Conservation (phyloP, 37 sponge, comb jelly and placozoan species). For the Crambe crambe region DNA sequence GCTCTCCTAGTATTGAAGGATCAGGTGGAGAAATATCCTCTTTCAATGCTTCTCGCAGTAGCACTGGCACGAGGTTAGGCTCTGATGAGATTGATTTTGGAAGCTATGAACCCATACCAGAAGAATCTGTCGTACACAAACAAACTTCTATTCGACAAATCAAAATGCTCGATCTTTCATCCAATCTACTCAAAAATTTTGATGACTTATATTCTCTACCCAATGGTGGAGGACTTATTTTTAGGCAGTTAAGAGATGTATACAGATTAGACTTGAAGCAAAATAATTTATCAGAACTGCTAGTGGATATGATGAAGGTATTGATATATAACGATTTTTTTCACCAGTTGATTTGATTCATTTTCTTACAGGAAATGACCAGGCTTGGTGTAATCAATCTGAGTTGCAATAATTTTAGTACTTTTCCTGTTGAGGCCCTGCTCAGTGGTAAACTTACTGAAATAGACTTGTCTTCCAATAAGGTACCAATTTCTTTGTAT, state of each 20-base stretch:
- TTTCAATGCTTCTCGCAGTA: background rate
- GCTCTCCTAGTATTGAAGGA: background rate
- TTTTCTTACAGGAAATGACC: conserved; percentile 38
- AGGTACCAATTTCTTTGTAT: conserved; percentile 11
- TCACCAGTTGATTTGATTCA: background rate
- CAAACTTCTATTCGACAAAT: background rate
- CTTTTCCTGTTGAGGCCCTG: conserved; percentile 37
- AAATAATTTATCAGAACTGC: conserved; percentile 43
- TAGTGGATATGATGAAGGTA: conserved; percentile 51
- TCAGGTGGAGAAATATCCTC: background rate
- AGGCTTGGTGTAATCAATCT: conserved; percentile 32
- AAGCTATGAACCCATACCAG: background rate
- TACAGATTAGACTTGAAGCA: conserved; percentile 50
- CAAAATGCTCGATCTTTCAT: conserved; percentile 50
- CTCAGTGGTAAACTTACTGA: conserved; percentile 36
- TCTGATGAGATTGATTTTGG: conserved; percentile 16
- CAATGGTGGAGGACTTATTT: conserved; percentile 1
- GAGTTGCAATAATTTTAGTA: conserved; percentile 53
- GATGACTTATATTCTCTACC: background rate
- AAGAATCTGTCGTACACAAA: background rate
- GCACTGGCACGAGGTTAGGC: no score
- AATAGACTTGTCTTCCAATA: conserved; percentile 58
- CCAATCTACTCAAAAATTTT: conserved; percentile 43
- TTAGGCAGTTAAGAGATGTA: conserved; percentile 23
- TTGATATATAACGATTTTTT: background rate